Base-by-base conservation (phyloP, 64 coral and sea anemone species). In the Porites lutea region DNA sequence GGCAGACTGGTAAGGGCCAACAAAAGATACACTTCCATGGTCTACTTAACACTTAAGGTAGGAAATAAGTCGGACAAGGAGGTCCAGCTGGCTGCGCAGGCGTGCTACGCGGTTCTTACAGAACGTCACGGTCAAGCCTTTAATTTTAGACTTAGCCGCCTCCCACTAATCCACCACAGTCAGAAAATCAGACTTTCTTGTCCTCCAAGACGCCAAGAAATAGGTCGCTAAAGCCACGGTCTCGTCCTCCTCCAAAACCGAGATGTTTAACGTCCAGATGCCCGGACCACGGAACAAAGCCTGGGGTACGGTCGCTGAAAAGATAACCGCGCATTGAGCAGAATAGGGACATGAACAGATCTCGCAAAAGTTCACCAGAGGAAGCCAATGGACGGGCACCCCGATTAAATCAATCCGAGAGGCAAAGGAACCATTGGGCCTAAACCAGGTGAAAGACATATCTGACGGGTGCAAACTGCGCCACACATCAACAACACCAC, bases 291-390 rank as follows among this genome's bases (percentile, higher is more conserved):
- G 51, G 3, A 45, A 44, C 1, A 50, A 2, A 3, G 48, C 59
- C 37, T 64, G 55, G 1, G 90, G 90, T 50, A 92, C 23, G 5
- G 11, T 3, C 2, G 75, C 3, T 10, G 13, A 45, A 8, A 75
- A 6, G 6, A 82, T 4, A 11, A 92, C 43, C 49, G 55, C 90
- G 67, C 71, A 92, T 21, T 92, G 90, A 15, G 85, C 90, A 19
- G 71, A 83, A 11, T 13, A 59, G 16, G 89, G 89, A n/a, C 89
- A 91, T 0, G 69, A 18, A 12, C 51, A 3, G 10, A 91, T 72
- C 18, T 52, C 61, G 7, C 61, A 48, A 2, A 20, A 48, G 14
- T 4, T 8, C 49, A 46, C n/a, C 0, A 13, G 14, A 6, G 16
- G 13, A 18, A 78, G 6, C 66, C 54, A 83, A 0, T 8, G 0